These are phyloP conservation scores for Heterochromis multidens DNA, from an alignment of 2,113 vertebrate genomes.

Conservation along the genomic window DNA sequence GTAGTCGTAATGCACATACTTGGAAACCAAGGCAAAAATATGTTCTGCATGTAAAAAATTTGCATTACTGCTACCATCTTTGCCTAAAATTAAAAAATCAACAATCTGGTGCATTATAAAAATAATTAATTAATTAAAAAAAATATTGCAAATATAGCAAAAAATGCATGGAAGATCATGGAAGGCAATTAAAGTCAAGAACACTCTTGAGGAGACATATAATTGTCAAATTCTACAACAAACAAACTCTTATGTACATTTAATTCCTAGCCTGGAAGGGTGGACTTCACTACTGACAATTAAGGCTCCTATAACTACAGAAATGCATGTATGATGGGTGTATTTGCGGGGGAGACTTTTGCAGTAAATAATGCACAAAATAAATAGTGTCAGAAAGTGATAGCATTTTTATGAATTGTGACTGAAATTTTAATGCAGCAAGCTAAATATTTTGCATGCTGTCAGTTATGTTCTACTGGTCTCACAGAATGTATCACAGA, in stretches of 20 bases:
- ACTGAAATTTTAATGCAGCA: background rate
- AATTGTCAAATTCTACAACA: background rate
- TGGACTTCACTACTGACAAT: background rate
- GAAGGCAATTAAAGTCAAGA: no score
- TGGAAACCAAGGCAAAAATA: no score
- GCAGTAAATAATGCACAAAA: background rate
- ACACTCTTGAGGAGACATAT: no score
- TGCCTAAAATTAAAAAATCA: no score
- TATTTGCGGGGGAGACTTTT: background rate
- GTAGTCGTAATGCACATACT: no score
- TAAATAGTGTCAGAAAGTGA: background rate
- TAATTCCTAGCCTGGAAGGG: background rate
- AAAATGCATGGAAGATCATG: no score
- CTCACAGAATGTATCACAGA: background rate
- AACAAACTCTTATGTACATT: background rate
- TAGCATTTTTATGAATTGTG: background rate
- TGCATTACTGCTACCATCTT: no score
- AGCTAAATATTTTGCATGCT: background rate
- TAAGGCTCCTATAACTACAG: background rate
- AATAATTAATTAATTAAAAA: no score
- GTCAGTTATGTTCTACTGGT: background rate
- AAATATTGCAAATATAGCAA: no score
- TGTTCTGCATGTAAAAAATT: no score
- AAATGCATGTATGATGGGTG: background rate
- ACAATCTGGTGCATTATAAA: no score